phyloP scores from a whole-genome alignment of 2,113 vertebrate genomes.

The Phylloscopus trochiloides region DNA sequence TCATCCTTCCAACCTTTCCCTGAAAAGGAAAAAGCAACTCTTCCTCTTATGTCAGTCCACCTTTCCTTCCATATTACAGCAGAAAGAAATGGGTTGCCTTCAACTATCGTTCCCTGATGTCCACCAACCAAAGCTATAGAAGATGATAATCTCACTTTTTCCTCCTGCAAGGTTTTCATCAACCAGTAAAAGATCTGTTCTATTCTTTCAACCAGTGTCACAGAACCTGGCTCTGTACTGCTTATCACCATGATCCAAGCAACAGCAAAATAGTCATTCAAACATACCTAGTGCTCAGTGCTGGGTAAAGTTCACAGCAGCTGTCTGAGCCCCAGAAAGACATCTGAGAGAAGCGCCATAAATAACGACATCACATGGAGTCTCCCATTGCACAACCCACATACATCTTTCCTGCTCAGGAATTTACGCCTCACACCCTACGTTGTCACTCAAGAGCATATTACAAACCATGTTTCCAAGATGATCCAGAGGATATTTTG shows the following conservation, averaged over 20 bases:
- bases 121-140: neutral
- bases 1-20: neutral
- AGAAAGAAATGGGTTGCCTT: neutral
- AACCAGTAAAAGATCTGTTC: neutral
- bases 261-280: neutral
- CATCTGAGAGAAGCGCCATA: constrained; percentile 60
- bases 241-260: neutral
- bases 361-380: constrained; percentile 67
- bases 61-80: neutral
- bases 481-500: constrained; percentile 43
- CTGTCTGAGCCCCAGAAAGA: constrained; percentile 52
- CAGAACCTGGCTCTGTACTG: neutral
- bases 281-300: neutral
- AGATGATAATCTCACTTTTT: neutral
- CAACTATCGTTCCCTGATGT: neutral
- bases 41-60: neutral
- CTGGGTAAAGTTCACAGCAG: constrained; percentile 57
- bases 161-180: neutral
- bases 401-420: constrained; percentile 21
- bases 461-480: constrained; percentile 17
- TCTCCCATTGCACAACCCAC: constrained; percentile 51
- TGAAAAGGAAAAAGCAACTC: neutral
- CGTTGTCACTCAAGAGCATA: constrained; percentile 9
- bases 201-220: neutral
- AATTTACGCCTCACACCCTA: constrained; percentile 56